Percentiles rank a stretch among this genome's conserved stretches.
These are phyloP conservation scores for Xiphydria camelus DNA, from an alignment of 2,888 invertebrate species.

Conservation along the genomic window DNA sequence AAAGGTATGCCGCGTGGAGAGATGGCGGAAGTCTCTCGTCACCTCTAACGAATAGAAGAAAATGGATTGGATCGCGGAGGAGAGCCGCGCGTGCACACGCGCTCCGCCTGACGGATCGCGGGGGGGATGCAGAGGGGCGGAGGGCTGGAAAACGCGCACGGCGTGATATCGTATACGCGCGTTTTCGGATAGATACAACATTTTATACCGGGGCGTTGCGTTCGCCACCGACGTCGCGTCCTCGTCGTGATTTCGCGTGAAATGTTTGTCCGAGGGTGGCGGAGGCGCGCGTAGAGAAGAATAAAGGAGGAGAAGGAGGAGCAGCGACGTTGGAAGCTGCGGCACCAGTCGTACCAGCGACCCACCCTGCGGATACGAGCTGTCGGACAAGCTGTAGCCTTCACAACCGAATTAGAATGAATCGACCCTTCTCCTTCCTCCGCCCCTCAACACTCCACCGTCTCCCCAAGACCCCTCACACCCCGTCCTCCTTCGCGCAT, in stretches of 20 bases:
- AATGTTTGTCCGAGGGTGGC: slow-evolving; percentile 26
- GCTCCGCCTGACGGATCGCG: background rate
- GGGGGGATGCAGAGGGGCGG: background rate
- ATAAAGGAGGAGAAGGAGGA: too few species aligned
- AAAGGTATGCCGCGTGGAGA: too few species aligned
- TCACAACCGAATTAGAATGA: slow-evolving; percentile 55
- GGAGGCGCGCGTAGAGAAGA: too few species aligned
- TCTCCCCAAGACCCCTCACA: too few species aligned
- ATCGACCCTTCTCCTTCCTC: slow-evolving; percentile 38
- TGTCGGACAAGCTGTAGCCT: slow-evolving; percentile 56
- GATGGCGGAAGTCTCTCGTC: too few species aligned
- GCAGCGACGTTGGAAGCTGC: slow-evolving; percentile 30
- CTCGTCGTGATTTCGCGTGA: slow-evolving; percentile 32
- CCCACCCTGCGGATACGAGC: slow-evolving; percentile 30
- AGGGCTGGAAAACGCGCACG: background rate
- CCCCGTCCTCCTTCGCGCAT: slow-evolving; percentile 25
- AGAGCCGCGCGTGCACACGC: background rate
- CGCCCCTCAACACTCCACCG: too few species aligned
- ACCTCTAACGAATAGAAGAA: too few species aligned
- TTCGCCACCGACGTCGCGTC: slow-evolving; percentile 39
- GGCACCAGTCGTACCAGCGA: slow-evolving; percentile 29
- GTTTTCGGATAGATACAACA: too few species aligned
- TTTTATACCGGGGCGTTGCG: too few species aligned
- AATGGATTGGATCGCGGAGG: too few species aligned
- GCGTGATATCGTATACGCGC: background rate